Conservation (phyloP, 2,797 vertebrate genomes). For the Clamator glandarius region DNA sequence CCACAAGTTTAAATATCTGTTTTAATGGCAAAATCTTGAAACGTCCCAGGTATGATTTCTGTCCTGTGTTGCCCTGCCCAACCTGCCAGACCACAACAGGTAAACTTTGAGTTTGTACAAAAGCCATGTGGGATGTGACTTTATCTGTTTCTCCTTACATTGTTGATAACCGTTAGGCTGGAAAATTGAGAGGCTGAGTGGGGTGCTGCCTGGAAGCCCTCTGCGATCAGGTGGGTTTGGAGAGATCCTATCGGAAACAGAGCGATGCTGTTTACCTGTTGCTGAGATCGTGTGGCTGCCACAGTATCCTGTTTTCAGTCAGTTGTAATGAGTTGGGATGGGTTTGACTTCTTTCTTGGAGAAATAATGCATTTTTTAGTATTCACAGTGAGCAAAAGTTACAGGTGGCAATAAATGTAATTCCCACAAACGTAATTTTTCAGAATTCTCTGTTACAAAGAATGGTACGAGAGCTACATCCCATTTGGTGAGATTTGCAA, state of each 20-base stretch:
- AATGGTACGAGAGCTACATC: not conserved
- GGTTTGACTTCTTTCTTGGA: conserved; percentile 16
- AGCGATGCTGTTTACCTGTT: not conserved
- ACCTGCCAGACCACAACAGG: not conserved
- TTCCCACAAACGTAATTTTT: not conserved
- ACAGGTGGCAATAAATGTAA: not conserved
- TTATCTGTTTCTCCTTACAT: accelerated
- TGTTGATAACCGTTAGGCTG: not conserved
- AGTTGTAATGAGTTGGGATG: accelerated
- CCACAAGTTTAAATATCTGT: not conserved
- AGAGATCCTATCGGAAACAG: not conserved
- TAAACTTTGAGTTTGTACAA: not conserved
- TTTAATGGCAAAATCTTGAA: not conserved
- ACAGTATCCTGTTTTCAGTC: not conserved
- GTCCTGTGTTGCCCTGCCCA: not conserved
- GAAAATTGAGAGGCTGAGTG: not conserved
- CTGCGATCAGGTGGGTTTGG: not conserved
- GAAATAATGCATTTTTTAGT: not conserved
- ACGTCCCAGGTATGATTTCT: not conserved
- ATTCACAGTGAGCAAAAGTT: not conserved
- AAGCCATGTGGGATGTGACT: accelerated
- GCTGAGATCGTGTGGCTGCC: accelerated
- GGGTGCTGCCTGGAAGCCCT: not conserved
- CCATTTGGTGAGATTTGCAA: not conserved
- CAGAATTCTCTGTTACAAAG: not conserved